Evolutionary conservation across 2,888 invertebrate species (phyloP).

Genomic region (Geotrupes spiniger): DNA sequence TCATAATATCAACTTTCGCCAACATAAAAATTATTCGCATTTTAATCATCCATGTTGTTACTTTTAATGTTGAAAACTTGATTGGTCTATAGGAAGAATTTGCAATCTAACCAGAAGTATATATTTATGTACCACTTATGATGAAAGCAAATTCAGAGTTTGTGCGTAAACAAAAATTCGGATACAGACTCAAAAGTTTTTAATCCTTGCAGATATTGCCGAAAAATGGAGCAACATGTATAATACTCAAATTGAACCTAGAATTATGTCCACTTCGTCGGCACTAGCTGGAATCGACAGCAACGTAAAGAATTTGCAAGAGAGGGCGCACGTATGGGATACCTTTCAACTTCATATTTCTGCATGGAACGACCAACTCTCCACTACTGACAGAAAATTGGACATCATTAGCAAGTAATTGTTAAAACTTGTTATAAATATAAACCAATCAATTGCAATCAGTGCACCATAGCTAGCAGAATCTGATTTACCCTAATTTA

Average conservation of each 20-base stretch:
- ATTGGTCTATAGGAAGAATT: too few species aligned
- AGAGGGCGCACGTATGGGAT: conserved; percentile 55
- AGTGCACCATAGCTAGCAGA: too few species aligned
- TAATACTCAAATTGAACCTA: conserved; percentile 49
- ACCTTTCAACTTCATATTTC: conserved; percentile 55
- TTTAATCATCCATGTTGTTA: too few species aligned
- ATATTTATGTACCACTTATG: too few species aligned
- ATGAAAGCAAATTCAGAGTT: too few species aligned
- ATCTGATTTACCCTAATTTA: conserved; percentile 17
- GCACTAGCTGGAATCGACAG: conserved; percentile 49
- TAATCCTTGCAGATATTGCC: conserved; percentile 47
- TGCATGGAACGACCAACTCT: conserved; percentile 56
- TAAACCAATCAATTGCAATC: background rate
- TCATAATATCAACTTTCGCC: too few species aligned
- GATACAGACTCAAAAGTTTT: too few species aligned
- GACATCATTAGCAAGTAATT: conserved; percentile 50
- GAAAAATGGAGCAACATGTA: conserved; percentile 49
- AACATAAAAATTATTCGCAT: too few species aligned
- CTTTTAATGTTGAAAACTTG: too few species aligned
- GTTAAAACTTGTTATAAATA: background rate
- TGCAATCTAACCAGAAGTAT: too few species aligned
- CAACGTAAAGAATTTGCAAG: conserved; percentile 52
- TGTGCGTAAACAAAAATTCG: too few species aligned
- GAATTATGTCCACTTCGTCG: conserved; percentile 45
- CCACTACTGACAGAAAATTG: conserved; percentile 53